Conservation (phyloP, 1,140 invertebrate genomes). For the Cydia splendana region DNA sequence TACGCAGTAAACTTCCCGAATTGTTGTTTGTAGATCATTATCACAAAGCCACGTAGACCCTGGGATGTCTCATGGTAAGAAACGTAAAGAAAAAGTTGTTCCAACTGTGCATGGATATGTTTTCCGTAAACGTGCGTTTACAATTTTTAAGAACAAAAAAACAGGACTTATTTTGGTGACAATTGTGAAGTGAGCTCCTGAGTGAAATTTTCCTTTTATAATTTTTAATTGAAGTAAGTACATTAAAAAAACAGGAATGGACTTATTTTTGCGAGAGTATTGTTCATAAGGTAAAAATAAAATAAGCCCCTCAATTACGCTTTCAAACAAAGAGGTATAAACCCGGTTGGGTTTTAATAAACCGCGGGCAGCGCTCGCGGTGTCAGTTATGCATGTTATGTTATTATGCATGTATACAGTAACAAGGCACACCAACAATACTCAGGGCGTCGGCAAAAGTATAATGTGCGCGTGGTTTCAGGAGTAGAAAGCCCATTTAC, state of each 20-base stretch:
- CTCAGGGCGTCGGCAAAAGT: slow-evolving; percentile 46
- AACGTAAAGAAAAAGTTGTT: not conserved
- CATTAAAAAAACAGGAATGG: not conserved
- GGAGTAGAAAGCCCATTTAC: slow-evolving; percentile 65
- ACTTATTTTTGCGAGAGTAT: slow-evolving; percentile 26
- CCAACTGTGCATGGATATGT: not conserved
- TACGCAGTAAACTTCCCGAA: slow-evolving; percentile 30
- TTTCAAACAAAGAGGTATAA: slow-evolving; percentile 55
- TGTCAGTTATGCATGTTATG: slow-evolving; percentile 62
- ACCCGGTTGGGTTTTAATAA: slow-evolving; percentile 58
- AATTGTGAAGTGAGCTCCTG: too few species aligned
- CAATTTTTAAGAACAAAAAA: too few species aligned
- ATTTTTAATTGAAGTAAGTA: too few species aligned
- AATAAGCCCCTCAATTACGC: slow-evolving; percentile 58
- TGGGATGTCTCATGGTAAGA: not conserved
- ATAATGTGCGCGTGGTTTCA: slow-evolving; percentile 55
- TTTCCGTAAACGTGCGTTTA: too few species aligned
- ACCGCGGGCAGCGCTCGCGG: slow-evolving; percentile 43
- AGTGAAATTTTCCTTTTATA: too few species aligned
- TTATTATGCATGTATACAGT: slow-evolving; percentile 59
- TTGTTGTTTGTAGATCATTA: slow-evolving; percentile 29
- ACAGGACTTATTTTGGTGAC: too few species aligned
- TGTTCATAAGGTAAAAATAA: slow-evolving; percentile 44
- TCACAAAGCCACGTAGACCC: slow-evolving; percentile 21
- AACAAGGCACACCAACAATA: slow-evolving; percentile 50